These are phyloP conservation scores for Sinocyclocheilus anophthalmus DNA, from an alignment of 2,113 vertebrate genomes.

Conservation along the genomic window DNA sequence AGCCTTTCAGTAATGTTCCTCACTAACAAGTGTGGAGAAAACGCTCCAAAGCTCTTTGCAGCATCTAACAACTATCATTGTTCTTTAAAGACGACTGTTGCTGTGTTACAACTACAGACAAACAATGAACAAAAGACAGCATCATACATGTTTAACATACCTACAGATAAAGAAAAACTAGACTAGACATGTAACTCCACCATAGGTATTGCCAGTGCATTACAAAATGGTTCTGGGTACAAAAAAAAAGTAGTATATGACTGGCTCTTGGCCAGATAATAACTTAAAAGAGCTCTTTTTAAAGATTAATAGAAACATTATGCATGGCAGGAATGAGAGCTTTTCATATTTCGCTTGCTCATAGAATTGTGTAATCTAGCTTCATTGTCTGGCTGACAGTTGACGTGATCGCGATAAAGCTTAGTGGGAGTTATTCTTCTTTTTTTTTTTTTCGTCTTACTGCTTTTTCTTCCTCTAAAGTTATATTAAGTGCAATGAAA, in stretches of 20 bases:
- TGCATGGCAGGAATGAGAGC: slow-evolving; percentile 31
- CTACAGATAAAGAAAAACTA: neutral
- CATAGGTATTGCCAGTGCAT: neutral
- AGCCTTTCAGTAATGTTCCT: neutral
- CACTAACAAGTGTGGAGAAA: slow-evolving; percentile 1
- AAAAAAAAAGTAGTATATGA: neutral
- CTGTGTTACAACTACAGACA: neutral
- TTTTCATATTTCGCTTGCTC: slow-evolving; percentile 37
- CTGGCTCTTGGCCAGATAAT: slow-evolving; percentile 45
- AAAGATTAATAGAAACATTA: slow-evolving; percentile 53
- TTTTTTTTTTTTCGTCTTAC: neutral
- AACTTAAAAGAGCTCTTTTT: slow-evolving; percentile 45
- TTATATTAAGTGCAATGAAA: slow-evolving; percentile 1
- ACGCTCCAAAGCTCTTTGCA: neutral
- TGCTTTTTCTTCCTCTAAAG: slow-evolving; percentile 9
- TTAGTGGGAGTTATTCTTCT: neutral
- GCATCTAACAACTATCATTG: neutral
- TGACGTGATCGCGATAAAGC: slow-evolving; percentile 12
- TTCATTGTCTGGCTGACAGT: slow-evolving; percentile 43
- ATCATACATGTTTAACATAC: neutral
- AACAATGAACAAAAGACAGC: slow-evolving; percentile 19
- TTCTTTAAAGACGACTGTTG: neutral
- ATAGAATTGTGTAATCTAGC: slow-evolving; percentile 52
- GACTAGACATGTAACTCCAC: neutral
- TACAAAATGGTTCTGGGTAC: neutral